Evolutionary conservation across 2,113 vertebrate species (phyloP).

Genomic region (Centrocercus urophasianus): DNA sequence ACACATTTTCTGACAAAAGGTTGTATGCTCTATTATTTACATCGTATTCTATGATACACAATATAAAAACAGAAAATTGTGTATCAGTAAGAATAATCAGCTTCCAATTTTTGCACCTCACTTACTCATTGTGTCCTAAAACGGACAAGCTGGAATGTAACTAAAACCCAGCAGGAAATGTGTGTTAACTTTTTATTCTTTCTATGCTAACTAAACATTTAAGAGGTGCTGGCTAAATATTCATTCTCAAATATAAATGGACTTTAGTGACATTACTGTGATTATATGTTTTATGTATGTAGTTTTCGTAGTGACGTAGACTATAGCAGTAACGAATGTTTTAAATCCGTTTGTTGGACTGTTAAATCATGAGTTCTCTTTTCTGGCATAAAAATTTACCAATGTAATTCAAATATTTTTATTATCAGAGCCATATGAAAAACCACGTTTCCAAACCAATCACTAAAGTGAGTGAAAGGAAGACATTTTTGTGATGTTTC

Average conservation of each 20-base stretch:
- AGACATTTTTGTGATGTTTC: background rate
- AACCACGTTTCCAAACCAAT: background rate
- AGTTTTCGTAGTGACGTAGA: background rate
- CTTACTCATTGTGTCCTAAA: background rate
- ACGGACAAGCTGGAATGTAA: background rate
- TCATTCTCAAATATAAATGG: background rate
- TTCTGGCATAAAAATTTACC: background rate
- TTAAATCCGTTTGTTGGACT: background rate
- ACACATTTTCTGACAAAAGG: background rate
- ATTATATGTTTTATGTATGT: background rate
- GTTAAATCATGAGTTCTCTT: background rate
- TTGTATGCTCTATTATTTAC: background rate
- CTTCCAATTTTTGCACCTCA: background rate
- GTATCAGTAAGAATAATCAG: background rate
- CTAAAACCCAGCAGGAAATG: background rate
- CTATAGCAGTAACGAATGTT: background rate
- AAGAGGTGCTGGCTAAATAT: background rate
- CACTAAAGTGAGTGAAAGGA: background rate
- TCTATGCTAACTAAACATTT: background rate
- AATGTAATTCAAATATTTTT: background rate
- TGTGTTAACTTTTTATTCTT: background rate
- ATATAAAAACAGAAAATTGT: background rate
- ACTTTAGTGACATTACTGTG: background rate
- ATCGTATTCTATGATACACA: background rate
- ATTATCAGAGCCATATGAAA: background rate